Conservation (phyloP, 2,797 vertebrate genomes). For the Enteromius paludinosus region DNA sequence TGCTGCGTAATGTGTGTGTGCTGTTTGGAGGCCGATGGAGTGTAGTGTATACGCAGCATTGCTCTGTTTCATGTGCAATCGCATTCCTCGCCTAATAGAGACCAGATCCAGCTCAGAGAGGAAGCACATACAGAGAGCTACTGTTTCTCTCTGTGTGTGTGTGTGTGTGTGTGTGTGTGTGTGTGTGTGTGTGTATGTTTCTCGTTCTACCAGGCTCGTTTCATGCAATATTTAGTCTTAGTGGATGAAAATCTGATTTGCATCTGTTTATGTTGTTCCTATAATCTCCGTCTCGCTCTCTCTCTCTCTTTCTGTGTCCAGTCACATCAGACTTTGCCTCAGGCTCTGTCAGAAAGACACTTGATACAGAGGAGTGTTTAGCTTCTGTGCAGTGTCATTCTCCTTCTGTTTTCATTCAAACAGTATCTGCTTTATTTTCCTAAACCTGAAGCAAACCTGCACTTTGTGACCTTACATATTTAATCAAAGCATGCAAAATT, state of each 20-base stretch:
- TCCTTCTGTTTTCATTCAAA: slow-evolving; percentile 52
- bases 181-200: background rate
- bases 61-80: slow-evolving; percentile 72
- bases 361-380: slow-evolving; percentile 65
- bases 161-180: too few relatives aligned
- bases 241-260: slow-evolving; percentile 35
- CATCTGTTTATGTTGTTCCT: slow-evolving; percentile 28
- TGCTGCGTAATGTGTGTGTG: slow-evolving; percentile 2
- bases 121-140: slow-evolving; percentile 73
- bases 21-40: slow-evolving; percentile 57
- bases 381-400: slow-evolving; percentile 67
- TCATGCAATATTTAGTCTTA: slow-evolving; percentile 32
- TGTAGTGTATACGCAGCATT: slow-evolving; percentile 66
- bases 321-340: slow-evolving; percentile 43
- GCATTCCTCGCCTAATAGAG: slow-evolving; percentile 77
- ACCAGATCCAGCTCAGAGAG: slow-evolving; percentile 68
- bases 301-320: slow-evolving; percentile 38
- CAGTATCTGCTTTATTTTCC: slow-evolving; percentile 68
- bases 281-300: slow-evolving; percentile 31
- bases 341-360: slow-evolving; percentile 51
- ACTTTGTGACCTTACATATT: background rate
- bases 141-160: slow-evolving; percentile 65
- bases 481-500: background rate
- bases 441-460: background rate
- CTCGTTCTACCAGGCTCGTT: background rate